Evolutionary conservation across 2,888 invertebrate species (phyloP).

Genomic region (Epinotia bilunana): DNA sequence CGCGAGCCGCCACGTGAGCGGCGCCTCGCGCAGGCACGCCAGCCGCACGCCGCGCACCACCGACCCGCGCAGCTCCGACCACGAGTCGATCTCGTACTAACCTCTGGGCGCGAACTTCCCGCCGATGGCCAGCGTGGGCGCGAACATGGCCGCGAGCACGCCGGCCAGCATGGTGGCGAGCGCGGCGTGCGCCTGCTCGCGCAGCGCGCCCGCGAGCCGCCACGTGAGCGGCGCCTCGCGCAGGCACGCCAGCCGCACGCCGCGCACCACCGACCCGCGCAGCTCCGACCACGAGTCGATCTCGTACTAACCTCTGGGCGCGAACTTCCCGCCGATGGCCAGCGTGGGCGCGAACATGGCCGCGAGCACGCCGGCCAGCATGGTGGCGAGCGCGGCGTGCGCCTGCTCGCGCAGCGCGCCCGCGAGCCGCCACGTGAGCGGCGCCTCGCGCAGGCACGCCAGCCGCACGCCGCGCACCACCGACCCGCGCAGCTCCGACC

Average conservation of each 20-base stretch:
- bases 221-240: conserved; percentile 48
- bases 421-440: conserved; percentile 58
- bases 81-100: conserved; percentile 24
- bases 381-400: conserved; percentile 72
- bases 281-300: conserved; percentile 74
- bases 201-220: conserved; percentile 58
- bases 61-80: conserved; percentile 76
- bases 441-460: conserved; percentile 43
- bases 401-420: conserved; percentile 50
- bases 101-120: conserved; percentile 27
- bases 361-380: conserved; percentile 65
- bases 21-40: conserved; percentile 43
- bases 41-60: conserved; percentile 66
- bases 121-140: conserved; percentile 48
- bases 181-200: conserved; percentile 68
- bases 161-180: conserved; percentile 66
- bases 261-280: conserved; percentile 64
- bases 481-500: conserved; percentile 76
- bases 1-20: conserved; percentile 58
- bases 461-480: conserved; percentile 66
- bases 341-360: conserved; percentile 48
- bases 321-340: conserved; percentile 44
- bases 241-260: conserved; percentile 56
- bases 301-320: conserved; percentile 12
- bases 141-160: conserved; percentile 56